These are phyloP conservation scores for Protobothrops flavoviridis DNA, from an alignment of 2,113 vertebrate species.

Conservation along the genomic window DNA sequence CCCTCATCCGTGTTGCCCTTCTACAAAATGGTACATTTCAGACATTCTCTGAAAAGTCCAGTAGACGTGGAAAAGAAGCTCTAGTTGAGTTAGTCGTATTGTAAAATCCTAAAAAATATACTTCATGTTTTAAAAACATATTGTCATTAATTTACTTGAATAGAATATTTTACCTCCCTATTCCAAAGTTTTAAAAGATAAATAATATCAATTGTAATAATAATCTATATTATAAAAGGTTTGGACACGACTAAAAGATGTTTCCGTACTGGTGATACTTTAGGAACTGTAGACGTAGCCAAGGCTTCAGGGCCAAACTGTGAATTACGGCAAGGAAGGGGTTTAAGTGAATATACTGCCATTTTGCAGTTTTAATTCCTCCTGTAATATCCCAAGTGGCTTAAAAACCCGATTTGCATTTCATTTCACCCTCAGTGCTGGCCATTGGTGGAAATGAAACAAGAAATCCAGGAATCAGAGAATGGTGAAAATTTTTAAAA, in stretches of 20 bases:
- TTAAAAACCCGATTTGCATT: neutral
- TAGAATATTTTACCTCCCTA: neutral
- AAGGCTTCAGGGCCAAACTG: neutral
- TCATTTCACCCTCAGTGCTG: neutral
- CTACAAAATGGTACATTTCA: neutral
- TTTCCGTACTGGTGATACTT: neutral
- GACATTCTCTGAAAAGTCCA: neutral
- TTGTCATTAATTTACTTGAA: neutral
- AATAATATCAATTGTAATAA: neutral
- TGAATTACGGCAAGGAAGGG: neutral
- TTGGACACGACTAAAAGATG: neutral
- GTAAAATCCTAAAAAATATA: neutral
- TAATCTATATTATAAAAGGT: neutral
- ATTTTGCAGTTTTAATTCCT: neutral
- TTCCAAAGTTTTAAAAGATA: neutral
- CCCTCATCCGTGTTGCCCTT: neutral
- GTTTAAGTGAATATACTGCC: neutral
- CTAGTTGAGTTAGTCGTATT: neutral
- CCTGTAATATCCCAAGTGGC: neutral
- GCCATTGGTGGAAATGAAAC: neutral
- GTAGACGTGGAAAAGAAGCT: neutral
- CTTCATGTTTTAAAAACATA: neutral
- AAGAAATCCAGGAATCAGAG: neutral
- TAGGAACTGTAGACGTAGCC: neutral
- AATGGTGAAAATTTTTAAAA: neutral